Base-by-base conservation (phyloP, 64 coral and sea anemone genomes). In the Hydrozoanthus tunicans region DNA sequence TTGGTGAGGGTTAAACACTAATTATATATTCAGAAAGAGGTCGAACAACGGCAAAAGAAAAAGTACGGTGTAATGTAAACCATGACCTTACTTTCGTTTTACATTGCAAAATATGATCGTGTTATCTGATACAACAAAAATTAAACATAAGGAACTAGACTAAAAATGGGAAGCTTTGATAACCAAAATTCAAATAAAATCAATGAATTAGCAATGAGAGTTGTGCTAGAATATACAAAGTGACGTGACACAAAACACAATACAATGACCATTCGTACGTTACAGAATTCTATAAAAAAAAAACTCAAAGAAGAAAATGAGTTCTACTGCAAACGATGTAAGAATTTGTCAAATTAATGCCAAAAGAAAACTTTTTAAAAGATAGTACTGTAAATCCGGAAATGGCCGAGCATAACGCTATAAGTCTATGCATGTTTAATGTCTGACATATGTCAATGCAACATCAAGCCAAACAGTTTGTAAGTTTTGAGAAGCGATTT, bases 121-220 rank as follows among this genome's bases (percentile, higher is more conserved):
- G 32, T 43, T 43, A 43, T 43, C 32, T 43, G 32, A 43, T 43
- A 43, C 2, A 43, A 43, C 32, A 43, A 43, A 43, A 43, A 43
- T 43, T 43, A 43, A 43, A 43, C 32, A 43, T 43, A 43, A 43
- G 32, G 32, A 43, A 43, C 32, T 43, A 1, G 32, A 43, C 32
- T 43, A 43, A 43, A 43, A 43, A 43, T 43, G 32, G 32, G 32
- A 43, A 43, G 32, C 32, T 43, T 43, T 43, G 32, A 43, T 43
- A 43, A 43, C 32, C 32, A 43, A 43, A 43, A 43, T 43, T 43
- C 32, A 86, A 86, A 58, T 8, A 86, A 59, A 51, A 56, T 23
- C 10, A 43, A 88, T 88, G 68, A 60, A 75, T 74, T 60, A 75
- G 74, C 68, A 88, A 73, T 88, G 84, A 59, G 57, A 59, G 69